These are phyloP conservation scores for Eristalis tenax DNA, from an alignment of 2,888 invertebrate species.

Conservation along the genomic window DNA sequence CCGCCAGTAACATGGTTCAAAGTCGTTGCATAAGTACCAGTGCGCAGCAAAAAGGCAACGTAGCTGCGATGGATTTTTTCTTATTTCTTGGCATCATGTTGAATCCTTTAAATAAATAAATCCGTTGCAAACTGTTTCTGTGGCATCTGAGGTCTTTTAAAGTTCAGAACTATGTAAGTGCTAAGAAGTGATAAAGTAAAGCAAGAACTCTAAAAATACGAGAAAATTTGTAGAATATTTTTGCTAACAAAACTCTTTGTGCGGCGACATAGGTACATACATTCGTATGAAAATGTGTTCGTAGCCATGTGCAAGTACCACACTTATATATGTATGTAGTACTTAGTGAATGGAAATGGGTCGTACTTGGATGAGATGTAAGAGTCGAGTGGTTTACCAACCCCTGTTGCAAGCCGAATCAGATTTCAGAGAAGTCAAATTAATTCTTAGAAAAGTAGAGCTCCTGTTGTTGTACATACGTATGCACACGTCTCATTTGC, in stretches of 20 bases:
- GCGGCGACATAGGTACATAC: not conserved
- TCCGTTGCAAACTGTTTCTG: not conserved
- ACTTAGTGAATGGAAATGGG: slow-evolving; percentile 20
- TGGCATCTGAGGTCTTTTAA: slow-evolving; percentile 14
- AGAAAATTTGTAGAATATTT: not conserved
- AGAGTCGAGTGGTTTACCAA: slow-evolving; percentile 59
- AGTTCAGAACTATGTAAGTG: not conserved
- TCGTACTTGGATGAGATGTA: slow-evolving; percentile 35
- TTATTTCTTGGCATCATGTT: not conserved
- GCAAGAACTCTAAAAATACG: not conserved
- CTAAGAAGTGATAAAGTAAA: not conserved
- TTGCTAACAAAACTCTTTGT: not conserved
- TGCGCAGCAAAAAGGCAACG: not conserved
- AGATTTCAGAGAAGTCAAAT: slow-evolving; percentile 69
- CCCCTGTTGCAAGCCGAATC: slow-evolving; percentile 62
- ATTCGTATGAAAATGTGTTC: not conserved
- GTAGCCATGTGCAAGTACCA: not conserved
- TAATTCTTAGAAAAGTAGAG: slow-evolving; percentile 62
- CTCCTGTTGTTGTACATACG: slow-evolving; percentile 46
- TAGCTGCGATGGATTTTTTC: not conserved
- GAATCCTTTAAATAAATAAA: slow-evolving; percentile 10
- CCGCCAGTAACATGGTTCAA: slow-evolving; percentile 26
- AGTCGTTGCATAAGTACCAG: not conserved
- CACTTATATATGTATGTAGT: not conserved
- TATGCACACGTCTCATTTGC: slow-evolving; percentile 71